phyloP scores from a whole-genome alignment of 1,140 invertebrate genomes.

The Mamestra configurata region DNA sequence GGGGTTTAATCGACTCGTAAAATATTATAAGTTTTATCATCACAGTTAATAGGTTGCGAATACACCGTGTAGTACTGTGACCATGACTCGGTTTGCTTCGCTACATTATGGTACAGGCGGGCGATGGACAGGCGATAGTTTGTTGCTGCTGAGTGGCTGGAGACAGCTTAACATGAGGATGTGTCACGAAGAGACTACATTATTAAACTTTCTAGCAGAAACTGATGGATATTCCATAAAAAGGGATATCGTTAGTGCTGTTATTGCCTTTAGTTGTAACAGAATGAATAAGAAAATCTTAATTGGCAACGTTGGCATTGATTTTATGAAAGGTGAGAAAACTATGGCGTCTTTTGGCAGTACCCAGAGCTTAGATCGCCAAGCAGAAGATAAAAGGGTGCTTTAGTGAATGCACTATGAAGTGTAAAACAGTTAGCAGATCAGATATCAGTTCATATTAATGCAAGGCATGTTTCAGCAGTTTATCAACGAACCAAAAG shows the following conservation, averaged over 20 bases:
- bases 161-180: not conserved
- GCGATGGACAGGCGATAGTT: not conserved
- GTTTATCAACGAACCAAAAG: not conserved
- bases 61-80: constrained; percentile 22
- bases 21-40: constrained; percentile 36
- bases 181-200: not conserved
- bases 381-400: not conserved
- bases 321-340: too few relatives aligned
- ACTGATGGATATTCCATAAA: too few relatives aligned
- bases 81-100: constrained; percentile 44
- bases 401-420: not conserved
- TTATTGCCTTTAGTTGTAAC: too few relatives aligned
- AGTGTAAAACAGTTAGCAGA: not conserved
- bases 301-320: too few relatives aligned
- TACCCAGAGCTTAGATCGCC: not conserved
- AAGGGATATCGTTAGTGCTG: too few relatives aligned
- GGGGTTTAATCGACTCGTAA: constrained; percentile 6
- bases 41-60: constrained; percentile 23
- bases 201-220: too few relatives aligned
- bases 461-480: not conserved
- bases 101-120: not conserved
- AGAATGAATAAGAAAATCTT: too few relatives aligned
- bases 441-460: not conserved
- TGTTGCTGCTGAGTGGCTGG: not conserved
- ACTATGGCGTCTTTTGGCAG: not conserved